Percentiles rank a stretch among this genome's conserved stretches.
These are phyloP conservation scores for Macrophya alboannulata DNA, from an alignment of 2,888 invertebrate species.

Conservation along the genomic window DNA sequence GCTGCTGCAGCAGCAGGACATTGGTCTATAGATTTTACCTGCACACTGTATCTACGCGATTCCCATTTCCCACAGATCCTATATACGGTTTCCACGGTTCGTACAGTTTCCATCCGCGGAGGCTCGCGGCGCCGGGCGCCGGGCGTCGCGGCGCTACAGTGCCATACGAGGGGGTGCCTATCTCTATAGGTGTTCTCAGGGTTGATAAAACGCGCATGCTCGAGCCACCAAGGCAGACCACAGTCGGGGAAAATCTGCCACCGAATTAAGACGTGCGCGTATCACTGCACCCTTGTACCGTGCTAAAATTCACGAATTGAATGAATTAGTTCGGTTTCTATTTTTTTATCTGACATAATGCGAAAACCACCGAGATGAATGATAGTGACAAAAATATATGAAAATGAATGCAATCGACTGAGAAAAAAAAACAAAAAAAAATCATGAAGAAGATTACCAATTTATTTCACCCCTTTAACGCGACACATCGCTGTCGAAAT, in stretches of 20 bases:
- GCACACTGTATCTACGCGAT: conserved; percentile 20
- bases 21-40: conserved; percentile 44
- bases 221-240: conserved; percentile 75
- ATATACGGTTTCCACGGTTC: conserved; percentile 27
- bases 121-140: conserved; percentile 47
- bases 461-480: neutral
- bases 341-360: neutral
- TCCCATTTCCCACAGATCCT: conserved; percentile 32
- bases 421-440: neutral
- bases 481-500: neutral
- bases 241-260: conserved; percentile 79
- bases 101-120: conserved; percentile 44
- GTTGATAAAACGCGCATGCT: conserved; percentile 78
- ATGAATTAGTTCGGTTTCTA: neutral
- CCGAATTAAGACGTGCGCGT: conserved; percentile 77
- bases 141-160: conserved; percentile 57
- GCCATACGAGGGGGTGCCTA: conserved; percentile 57
- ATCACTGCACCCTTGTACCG: conserved; percentile 61
- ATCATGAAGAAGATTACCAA: neutral
- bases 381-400: neutral
- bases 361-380: conserved; percentile 9
- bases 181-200: conserved; percentile 59
- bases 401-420: no score
- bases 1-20: no score
- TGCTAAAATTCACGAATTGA: neutral